A percentile compares a stretch with the other conserved stretches of the same genome.
phyloP scores from a whole-genome alignment of 2,888 invertebrate species.

The Hypomecis atomaria region DNA sequence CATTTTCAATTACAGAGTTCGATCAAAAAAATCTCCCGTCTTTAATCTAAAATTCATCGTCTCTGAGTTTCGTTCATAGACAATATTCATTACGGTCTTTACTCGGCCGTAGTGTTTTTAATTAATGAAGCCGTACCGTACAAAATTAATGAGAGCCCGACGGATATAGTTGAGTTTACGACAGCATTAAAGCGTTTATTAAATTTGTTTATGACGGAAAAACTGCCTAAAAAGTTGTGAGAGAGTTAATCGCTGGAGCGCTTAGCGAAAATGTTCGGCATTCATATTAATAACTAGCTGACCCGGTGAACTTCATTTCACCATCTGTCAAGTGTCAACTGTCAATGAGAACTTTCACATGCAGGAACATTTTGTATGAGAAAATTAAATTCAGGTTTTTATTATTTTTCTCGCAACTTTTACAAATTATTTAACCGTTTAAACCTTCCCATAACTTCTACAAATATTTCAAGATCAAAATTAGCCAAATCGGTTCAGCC shows the following conservation, averaged over 20 bases:
- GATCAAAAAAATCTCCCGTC: conserved; percentile 21
- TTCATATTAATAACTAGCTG: too few species aligned
- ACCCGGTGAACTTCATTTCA: too few species aligned
- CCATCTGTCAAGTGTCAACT: too few species aligned
- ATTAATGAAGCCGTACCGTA: conserved; percentile 65
- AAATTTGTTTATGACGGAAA: conserved; percentile 41
- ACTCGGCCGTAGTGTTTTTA: conserved; percentile 71
- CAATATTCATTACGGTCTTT: conserved; percentile 62
- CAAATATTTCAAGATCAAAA: too few species aligned
- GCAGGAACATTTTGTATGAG: too few species aligned
- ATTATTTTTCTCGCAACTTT: too few species aligned
- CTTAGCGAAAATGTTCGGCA: conserved; percentile 15
- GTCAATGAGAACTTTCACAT: too few species aligned
- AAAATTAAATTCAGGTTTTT: too few species aligned
- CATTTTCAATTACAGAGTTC: conserved; percentile 16
- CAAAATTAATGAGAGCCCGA: conserved; percentile 60
- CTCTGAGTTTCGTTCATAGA: conserved; percentile 43
- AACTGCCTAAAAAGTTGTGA: conserved; percentile 36
- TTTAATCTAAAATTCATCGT: conserved; percentile 41
- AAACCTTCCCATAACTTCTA: too few species aligned
- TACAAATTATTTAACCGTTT: too few species aligned
- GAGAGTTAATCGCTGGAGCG: conserved; percentile 18
- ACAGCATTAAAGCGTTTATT: conserved; percentile 43
- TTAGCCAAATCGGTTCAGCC: too few species aligned
- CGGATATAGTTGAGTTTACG: conserved; percentile 41